phyloP scores from a whole-genome alignment of 2,797 vertebrate genomes.

The Passerculus sandwichensis region DNA sequence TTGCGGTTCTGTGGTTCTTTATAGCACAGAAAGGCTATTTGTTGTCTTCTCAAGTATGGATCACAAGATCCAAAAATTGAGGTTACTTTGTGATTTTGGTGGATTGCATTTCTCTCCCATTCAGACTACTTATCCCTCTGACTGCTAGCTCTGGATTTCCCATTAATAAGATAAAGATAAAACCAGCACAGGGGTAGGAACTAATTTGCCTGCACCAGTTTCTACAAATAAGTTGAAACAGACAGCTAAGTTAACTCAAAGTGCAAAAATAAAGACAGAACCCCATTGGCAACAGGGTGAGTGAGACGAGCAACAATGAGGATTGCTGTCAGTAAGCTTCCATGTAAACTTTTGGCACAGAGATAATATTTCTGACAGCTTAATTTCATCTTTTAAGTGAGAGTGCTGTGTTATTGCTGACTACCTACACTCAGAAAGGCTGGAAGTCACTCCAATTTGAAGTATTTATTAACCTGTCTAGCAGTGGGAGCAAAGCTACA shows the following conservation, averaged over 20 bases:
- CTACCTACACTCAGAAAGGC: background rate
- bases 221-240: background rate
- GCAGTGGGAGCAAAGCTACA: background rate
- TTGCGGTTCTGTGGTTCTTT: background rate
- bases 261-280: background rate
- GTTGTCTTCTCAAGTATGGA: background rate
- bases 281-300: background rate
- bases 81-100: background rate
- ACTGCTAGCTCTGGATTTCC: background rate
- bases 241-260: background rate
- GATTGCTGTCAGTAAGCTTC: background rate
- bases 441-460: background rate
- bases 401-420: background rate
- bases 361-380: background rate
- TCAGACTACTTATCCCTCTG: background rate
- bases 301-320: background rate
- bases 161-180: background rate
- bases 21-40: background rate
- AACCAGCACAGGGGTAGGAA: background rate
- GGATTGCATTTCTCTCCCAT: background rate
- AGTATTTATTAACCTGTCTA: background rate
- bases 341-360: background rate
- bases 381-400: slow-evolving; percentile 9
- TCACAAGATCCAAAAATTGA: background rate
- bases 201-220: background rate